Percentiles rank a stretch among this genome's conserved stretches.
Conservation (phyloP, 2,888 invertebrate genomes). For the Drosophila algonquin region DNA sequence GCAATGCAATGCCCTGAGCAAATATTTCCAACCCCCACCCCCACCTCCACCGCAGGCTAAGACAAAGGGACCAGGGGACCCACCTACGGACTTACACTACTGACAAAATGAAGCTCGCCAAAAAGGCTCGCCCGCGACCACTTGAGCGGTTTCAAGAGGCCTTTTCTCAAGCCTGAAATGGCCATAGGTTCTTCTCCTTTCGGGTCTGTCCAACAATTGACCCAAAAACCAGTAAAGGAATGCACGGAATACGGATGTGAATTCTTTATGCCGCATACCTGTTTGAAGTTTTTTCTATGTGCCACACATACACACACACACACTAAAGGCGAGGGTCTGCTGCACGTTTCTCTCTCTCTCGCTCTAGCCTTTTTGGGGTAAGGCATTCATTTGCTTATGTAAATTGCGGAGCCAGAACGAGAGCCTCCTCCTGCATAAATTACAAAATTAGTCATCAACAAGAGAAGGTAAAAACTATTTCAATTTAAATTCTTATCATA, state of each 20-base stretch:
- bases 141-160: constrained; percentile 47
- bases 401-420: constrained; percentile 29
- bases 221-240: constrained; percentile 33
- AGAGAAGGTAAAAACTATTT: constrained; percentile 51
- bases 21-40: constrained; percentile 19
- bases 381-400: constrained; percentile 49
- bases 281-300: constrained; percentile 11
- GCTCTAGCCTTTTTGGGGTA: neutral
- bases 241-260: constrained; percentile 30
- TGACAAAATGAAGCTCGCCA: constrained; percentile 47
- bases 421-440: constrained; percentile 46
- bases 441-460: constrained; percentile 59
- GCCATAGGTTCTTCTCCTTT: constrained; percentile 5
- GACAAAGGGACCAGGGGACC: constrained; percentile 37
- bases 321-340: neutral
- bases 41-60: constrained; percentile 37
- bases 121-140: constrained; percentile 13
- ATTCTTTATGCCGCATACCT: constrained; percentile 37
- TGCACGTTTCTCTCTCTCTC: constrained; percentile 15
- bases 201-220: constrained; percentile 31
- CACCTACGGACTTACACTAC: neutral
- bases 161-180: constrained; percentile 43
- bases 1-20: constrained; percentile 44
- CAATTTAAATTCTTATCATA: constrained; percentile 64
- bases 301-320: too few relatives aligned